phyloP scores from a whole-genome alignment of 1,140 invertebrate genomes.

The Thalassaphorura encarpata region DNA sequence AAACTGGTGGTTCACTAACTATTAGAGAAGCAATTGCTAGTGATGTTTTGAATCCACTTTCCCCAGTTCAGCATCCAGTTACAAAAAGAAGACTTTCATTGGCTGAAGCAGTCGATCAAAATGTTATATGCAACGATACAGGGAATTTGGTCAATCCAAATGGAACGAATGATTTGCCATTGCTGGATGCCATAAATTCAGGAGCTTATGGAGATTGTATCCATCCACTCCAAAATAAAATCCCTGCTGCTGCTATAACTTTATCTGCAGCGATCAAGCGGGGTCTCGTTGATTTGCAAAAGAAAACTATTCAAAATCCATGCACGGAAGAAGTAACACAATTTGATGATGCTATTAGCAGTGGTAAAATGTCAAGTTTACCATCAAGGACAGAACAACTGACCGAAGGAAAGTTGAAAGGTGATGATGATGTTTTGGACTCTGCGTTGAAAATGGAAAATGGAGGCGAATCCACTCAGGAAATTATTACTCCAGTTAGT shows the following conservation, averaged over 20 bases:
- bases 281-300: conserved; percentile 60
- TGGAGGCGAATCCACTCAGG: conserved; percentile 41
- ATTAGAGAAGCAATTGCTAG: conserved; percentile 73
- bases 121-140: conserved; percentile 60
- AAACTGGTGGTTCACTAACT: conserved; percentile 62
- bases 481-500: conserved; percentile 43
- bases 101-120: conserved; percentile 64
- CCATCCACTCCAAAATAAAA: conserved; percentile 33
- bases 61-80: conserved; percentile 48
- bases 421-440: conserved; percentile 37
- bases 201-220: conserved; percentile 33
- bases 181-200: conserved; percentile 51
- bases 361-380: conserved; percentile 42
- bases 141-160: conserved; percentile 55
- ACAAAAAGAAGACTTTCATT: conserved; percentile 56
- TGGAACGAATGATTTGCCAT: conserved; percentile 48
- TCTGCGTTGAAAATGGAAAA: conserved; percentile 57
- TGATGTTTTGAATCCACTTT: conserved; percentile 71
- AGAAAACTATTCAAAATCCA: conserved; percentile 61
- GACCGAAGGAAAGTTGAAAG: conserved; percentile 53
- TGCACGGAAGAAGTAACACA: conserved; percentile 58
- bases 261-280: conserved; percentile 69
- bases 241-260: conserved; percentile 58
- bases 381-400: conserved; percentile 31
- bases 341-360: conserved; percentile 65